A percentile compares a stretch with the other conserved stretches of the same genome.
Conservation (phyloP, 2,888 invertebrate species). For the Argyresthia albistria region DNA sequence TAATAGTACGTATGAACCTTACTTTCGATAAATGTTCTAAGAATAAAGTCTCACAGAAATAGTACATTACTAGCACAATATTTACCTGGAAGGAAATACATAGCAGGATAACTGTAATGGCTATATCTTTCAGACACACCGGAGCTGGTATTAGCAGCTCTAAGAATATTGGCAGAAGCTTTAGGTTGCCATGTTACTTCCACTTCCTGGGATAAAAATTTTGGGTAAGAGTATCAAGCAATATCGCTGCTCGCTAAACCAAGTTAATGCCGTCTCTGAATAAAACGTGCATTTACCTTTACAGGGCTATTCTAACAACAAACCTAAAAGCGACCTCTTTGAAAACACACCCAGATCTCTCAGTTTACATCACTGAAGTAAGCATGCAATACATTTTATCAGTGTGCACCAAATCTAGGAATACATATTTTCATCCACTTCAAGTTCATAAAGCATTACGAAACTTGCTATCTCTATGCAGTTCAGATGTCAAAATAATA, state of each 20-base stretch:
- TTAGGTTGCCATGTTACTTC: constrained; percentile 83
- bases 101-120: not conserved
- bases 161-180: constrained; percentile 83
- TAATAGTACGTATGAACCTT: constrained; percentile 54
- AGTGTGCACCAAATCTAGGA: no score
- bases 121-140: constrained; percentile 70
- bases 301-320: constrained; percentile 51
- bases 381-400: constrained; percentile 11
- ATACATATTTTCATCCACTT: no score
- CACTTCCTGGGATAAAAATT: constrained; percentile 85
- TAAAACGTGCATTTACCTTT: constrained; percentile 14
- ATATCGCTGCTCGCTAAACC: not conserved
- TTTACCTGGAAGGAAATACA: no score
- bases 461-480: no score
- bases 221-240: constrained; percentile 53
- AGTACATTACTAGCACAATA: no score
- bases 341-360: constrained; percentile 49
- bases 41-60: no score
- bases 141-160: constrained; percentile 77
- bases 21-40: not conserved
- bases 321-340: constrained; percentile 44
- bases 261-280: not conserved
- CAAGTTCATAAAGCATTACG: no score
- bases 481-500: no score
- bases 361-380: constrained; percentile 53